Percentiles rank a stretch among this genome's conserved stretches.
Evolutionary conservation across 2,113 vertebrate species (phyloP).

Genomic region (Lucifuga dentata): DNA sequence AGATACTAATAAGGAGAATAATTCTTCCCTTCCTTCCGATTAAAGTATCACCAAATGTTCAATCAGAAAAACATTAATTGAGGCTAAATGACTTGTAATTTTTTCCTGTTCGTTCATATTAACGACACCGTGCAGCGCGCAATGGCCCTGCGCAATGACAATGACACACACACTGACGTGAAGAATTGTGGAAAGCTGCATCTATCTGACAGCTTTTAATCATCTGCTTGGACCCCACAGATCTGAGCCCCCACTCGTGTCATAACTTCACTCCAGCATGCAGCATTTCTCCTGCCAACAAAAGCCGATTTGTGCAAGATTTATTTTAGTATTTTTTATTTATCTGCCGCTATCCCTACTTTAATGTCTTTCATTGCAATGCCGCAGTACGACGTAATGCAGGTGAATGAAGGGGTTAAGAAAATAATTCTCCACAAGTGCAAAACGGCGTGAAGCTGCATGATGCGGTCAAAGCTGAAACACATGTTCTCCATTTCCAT

Average conservation of each 20-base stretch:
- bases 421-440: conserved; percentile 64
- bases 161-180: too few relatives aligned
- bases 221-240: conserved; percentile 18
- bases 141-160: too few relatives aligned
- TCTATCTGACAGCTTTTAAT: conserved; percentile 34
- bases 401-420: conserved; percentile 65
- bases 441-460: conserved; percentile 43
- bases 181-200: conserved; percentile 8
- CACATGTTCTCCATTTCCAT: conserved; percentile 88
- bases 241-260: conserved; percentile 8
- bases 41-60: too few relatives aligned
- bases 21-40: too few relatives aligned
- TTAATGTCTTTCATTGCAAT: conserved; percentile 38
- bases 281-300: conserved; percentile 25
- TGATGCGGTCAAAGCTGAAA: conserved; percentile 81
- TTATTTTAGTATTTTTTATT: too few relatives aligned
- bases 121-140: too few relatives aligned
- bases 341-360: conserved; percentile 44
- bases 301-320: conserved; percentile 32
- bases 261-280: conserved; percentile 20
- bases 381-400: conserved; percentile 55
- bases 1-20: too few relatives aligned
- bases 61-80: too few relatives aligned
- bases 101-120: too few relatives aligned
- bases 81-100: background rate